Conservation (phyloP, 1,140 invertebrate species). For the Pemphigus obesinymphae region DNA sequence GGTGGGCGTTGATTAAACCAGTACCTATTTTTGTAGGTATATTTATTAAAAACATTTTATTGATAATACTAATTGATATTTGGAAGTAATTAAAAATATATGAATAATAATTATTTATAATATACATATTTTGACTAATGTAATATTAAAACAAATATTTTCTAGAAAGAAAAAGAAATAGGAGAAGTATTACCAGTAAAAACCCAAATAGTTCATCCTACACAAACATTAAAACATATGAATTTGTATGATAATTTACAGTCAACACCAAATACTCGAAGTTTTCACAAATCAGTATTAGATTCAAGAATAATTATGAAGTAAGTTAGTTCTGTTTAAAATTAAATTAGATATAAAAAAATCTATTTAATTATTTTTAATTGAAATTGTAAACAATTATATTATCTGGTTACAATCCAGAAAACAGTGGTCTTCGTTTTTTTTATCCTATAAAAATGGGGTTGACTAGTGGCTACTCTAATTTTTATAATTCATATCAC, state of each 20-base stretch:
- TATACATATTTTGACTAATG: not conserved
- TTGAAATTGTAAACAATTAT: not conserved
- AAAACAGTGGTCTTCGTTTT: no score
- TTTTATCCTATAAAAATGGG: no score
- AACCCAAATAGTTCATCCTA: not conserved
- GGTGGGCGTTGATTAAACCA: no score
- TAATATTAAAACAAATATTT: not conserved
- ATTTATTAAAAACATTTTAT: no score
- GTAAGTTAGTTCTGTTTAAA: not conserved
- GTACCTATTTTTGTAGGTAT: no score
- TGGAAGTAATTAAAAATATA: no score
- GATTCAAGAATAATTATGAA: conserved; percentile 26
- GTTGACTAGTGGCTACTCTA: no score
- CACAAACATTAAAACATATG: not conserved
- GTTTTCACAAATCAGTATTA: not conserved
- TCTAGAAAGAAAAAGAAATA: not conserved
- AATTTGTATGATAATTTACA: conserved; percentile 14
- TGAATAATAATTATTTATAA: no score
- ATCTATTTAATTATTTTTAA: not conserved
- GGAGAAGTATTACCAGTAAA: not conserved
- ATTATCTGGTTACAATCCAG: no score
- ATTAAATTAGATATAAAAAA: not conserved
- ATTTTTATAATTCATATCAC: no score
- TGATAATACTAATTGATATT: no score
- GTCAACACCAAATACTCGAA: conserved; percentile 17